Conservation (phyloP, 30 jellyfish, hydroid and myxozoan species). For the Aurelia aurita complex sp. Pacific region DNA sequence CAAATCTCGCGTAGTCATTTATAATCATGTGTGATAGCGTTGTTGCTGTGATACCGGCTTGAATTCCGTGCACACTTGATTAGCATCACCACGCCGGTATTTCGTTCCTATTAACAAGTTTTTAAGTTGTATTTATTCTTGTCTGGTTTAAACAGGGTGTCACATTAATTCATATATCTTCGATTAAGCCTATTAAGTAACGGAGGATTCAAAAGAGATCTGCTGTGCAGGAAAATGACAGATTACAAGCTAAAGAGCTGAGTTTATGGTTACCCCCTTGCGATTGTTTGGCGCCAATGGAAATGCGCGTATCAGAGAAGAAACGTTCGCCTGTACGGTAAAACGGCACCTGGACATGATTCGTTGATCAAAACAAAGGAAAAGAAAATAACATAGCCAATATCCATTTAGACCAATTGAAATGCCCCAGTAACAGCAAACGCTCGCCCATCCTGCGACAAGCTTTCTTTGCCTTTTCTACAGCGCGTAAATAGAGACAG, state of each 20-base stretch:
- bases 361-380: too few species aligned
- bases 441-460: too few species aligned
- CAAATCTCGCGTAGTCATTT: slow-evolving; percentile 21
- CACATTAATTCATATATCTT: background rate
- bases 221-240: background rate
- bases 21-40: slow-evolving; percentile 37
- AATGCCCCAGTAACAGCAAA: too few species aligned
- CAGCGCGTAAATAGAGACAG: too few species aligned
- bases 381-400: too few species aligned
- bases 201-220: background rate
- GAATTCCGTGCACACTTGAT: slow-evolving; percentile 57
- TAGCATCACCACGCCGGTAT: slow-evolving; percentile 70
- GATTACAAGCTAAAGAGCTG: background rate
- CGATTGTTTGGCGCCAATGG: too few species aligned
- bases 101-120: slow-evolving; percentile 54
- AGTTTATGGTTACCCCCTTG: background rate
- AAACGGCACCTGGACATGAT: too few species aligned
- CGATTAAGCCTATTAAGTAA: background rate
- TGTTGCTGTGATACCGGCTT: slow-evolving; percentile 67
- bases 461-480: too few species aligned
- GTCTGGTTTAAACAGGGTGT: slow-evolving; percentile 58
- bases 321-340: too few species aligned
- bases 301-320: too few species aligned
- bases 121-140: slow-evolving; percentile 22
- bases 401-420: too few species aligned